Percentiles rank a stretch among this genome's conserved stretches.
Evolutionary conservation across 2,888 invertebrate genomes (phyloP).

Genomic region (Zygothrica quintamaculata): DNA sequence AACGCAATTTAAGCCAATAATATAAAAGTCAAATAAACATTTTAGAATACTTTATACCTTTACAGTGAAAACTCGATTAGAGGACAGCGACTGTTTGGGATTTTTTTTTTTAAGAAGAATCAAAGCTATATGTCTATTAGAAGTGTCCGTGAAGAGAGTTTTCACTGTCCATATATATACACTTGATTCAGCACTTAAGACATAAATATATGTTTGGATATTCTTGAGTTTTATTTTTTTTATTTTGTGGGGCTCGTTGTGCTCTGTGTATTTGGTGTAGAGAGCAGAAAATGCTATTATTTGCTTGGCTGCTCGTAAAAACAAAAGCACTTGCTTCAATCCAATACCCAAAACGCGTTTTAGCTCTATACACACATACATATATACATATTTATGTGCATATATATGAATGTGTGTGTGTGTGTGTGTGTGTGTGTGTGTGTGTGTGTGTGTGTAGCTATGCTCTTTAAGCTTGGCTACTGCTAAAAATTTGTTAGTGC

Average conservation of each 20-base stretch:
- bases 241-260: constrained; percentile 22
- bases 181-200: no score
- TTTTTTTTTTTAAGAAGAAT: no score
- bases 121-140: no score
- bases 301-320: constrained; percentile 60
- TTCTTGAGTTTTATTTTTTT: not conserved
- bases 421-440: constrained; percentile 5
- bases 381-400: constrained; percentile 2
- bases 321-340: constrained; percentile 55
- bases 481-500: constrained; percentile 51
- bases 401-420: constrained; percentile 1
- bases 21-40: no score
- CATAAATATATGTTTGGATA: no score
- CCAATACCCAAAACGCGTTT: constrained; percentile 44
- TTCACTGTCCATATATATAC: not conserved
- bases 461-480: constrained; percentile 58
- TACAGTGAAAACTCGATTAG: no score
- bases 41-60: no score
- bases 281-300: constrained; percentile 59
- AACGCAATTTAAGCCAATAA: not conserved
- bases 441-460: constrained; percentile 37
- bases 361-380: constrained; percentile 14
- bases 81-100: no score
- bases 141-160: no score
- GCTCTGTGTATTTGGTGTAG: constrained; percentile 40